These are phyloP conservation scores for Eulithis testata DNA, from an alignment of 2,888 invertebrate genomes.

Conservation along the genomic window DNA sequence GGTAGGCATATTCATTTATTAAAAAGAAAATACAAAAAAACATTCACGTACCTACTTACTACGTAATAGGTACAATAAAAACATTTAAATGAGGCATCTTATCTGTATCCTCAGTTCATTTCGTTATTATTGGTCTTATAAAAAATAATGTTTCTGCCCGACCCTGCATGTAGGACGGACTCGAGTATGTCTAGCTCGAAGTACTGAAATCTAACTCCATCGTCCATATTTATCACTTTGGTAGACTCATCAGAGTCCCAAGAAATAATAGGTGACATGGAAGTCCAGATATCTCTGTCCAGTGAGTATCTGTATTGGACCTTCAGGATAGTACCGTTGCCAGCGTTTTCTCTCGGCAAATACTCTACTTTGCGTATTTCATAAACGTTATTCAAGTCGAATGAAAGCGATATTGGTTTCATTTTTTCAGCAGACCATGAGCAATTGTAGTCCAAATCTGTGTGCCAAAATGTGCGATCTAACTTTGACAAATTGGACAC, in stretches of 20 bases:
- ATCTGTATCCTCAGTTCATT: no score
- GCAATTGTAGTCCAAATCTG: conserved; percentile 53
- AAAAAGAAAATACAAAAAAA: no score
- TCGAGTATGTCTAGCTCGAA: conserved; percentile 58
- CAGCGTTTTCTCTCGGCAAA: conserved; percentile 63
- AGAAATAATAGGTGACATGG: conserved; percentile 47
- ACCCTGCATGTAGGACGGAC: conserved; percentile 63
- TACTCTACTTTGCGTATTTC: conserved; percentile 65
- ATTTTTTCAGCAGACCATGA: conserved; percentile 45
- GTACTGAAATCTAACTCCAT: conserved; percentile 54
- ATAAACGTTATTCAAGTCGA: conserved; percentile 54
- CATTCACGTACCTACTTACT: no score
- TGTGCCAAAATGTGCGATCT: conserved; percentile 58
- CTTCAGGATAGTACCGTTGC: conserved; percentile 66
- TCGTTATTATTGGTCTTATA: no score
- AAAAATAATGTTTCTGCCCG: conserved; percentile 56
- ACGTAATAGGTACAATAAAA: no score
- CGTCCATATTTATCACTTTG: conserved; percentile 55
- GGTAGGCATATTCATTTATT: no score
- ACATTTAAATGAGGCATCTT: no score
- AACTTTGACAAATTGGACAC: conserved; percentile 52
- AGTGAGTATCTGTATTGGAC: conserved; percentile 59
- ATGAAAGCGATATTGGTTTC: conserved; percentile 52
- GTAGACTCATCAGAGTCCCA: conserved; percentile 54
- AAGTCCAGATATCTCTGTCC: conserved; percentile 59